Conservation (phyloP, 2,888 invertebrate species). For the Blastobasis lacticolella region DNA sequence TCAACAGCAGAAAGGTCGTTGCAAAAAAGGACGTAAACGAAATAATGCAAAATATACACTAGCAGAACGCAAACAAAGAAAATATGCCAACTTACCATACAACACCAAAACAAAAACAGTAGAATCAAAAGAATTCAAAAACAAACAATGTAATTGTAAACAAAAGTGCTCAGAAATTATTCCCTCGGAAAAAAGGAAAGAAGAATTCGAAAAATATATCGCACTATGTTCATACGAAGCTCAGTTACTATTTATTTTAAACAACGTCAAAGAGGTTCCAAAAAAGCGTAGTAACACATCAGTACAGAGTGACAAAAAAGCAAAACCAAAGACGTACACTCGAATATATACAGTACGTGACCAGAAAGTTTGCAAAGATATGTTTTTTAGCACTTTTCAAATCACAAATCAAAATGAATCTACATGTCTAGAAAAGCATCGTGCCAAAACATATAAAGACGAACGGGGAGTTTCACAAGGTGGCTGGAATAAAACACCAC, state of each 20-base stretch:
- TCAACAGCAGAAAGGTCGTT: background rate
- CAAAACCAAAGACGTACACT: background rate
- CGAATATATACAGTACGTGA: conserved; percentile 1
- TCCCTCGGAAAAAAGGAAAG: conserved; percentile 9
- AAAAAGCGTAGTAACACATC: conserved; percentile 1
- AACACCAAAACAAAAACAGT: conserved; percentile 9
- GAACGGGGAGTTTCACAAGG: background rate
- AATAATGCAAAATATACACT: conserved; percentile 3
- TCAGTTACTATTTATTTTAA: conserved; percentile 10
- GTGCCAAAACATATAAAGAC: background rate
- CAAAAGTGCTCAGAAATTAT: conserved; percentile 4
- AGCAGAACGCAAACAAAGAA: conserved; percentile 7
- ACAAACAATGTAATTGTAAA: conserved; percentile 6
- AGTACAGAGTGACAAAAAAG: background rate
- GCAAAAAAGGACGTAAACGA: conserved; percentile 10
- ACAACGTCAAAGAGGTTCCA: conserved; percentile 6
- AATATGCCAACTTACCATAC: conserved; percentile 11
- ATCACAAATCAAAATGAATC: conserved; percentile 3
- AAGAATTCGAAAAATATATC: conserved; percentile 12
- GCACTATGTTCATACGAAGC: conserved; percentile 12
- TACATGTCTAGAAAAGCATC: background rate
- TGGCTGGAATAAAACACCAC: background rate
- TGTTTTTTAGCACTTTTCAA: conserved; percentile 4
- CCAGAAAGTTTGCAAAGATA: conserved; percentile 1
- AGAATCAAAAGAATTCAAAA: conserved; percentile 8